Conservation (phyloP, 2,113 vertebrate genomes). For the Muntiacus reevesi region DNA sequence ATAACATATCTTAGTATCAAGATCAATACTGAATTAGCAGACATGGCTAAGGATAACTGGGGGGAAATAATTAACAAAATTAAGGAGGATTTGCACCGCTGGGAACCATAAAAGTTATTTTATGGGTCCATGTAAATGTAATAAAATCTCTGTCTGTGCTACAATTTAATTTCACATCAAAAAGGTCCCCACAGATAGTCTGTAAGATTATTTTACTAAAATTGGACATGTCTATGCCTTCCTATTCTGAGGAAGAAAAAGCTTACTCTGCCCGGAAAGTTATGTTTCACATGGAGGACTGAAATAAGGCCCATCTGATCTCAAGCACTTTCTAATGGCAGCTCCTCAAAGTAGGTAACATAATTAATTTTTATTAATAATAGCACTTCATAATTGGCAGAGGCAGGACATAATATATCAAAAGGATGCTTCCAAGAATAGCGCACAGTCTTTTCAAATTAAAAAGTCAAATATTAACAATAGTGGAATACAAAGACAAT, state of each 20-base stretch:
- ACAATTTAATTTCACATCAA: conserved; percentile 84
- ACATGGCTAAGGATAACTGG: conserved; percentile 83
- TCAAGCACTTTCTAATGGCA: neutral
- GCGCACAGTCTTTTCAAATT: neutral
- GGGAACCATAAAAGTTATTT: conserved; percentile 86
- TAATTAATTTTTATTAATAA: conserved; percentile 64
- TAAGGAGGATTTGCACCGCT: conserved; percentile 80
- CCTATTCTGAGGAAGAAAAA: conserved; percentile 57
- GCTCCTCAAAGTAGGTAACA: conserved; percentile 19
- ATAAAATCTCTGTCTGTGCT: conserved; percentile 83
- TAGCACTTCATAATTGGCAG: conserved; percentile 25
- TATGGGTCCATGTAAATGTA: conserved; percentile 87
- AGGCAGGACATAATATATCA: conserved; percentile 46
- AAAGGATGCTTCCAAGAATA: conserved; percentile 31
- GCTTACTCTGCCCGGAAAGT: conserved; percentile 52
- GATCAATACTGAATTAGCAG: conserved; percentile 85
- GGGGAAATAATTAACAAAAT: conserved; percentile 88
- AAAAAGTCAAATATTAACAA: conserved; percentile 48
- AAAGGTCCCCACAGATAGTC: conserved; percentile 82
- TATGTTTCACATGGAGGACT: conserved; percentile 37
- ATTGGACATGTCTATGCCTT: conserved; percentile 67
- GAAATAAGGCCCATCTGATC: neutral
- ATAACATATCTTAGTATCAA: conserved; percentile 81
- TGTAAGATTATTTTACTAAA: conserved; percentile 82
- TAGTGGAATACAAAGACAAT: neutral